These are phyloP conservation scores for Dicyrtoma fusca DNA, from an alignment of 2,888 invertebrate species.

Conservation along the genomic window DNA sequence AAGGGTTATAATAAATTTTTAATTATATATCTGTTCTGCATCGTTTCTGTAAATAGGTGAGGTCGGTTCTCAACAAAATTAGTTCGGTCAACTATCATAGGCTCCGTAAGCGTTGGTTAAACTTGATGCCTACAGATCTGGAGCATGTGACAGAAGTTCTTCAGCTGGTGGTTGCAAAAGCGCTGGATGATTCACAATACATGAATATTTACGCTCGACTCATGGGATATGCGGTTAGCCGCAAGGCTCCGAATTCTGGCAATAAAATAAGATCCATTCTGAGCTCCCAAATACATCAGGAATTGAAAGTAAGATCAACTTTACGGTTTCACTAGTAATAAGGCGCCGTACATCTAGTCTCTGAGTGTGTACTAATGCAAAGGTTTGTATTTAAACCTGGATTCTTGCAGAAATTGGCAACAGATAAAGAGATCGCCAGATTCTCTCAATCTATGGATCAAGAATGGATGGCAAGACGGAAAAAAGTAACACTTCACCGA, in stretches of 20 bases:
- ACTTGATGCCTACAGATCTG: constrained; percentile 45
- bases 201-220: constrained; percentile 54
- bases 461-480: constrained; percentile 50
- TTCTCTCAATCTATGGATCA: constrained; percentile 46
- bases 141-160: constrained; percentile 50
- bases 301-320: constrained; percentile 37
- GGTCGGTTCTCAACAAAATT: constrained; percentile 56
- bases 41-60: constrained; percentile 43
- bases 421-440: constrained; percentile 53
- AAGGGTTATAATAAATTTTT: not conserved
- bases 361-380: not conserved
- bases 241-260: constrained; percentile 42
- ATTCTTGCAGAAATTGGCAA: constrained; percentile 45
- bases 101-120: constrained; percentile 51
- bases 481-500: constrained; percentile 53
- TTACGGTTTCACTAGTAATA: not conserved
- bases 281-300: constrained; percentile 51
- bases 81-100: constrained; percentile 53
- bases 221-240: constrained; percentile 46
- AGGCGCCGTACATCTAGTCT: no score
- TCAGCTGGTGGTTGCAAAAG: constrained; percentile 51
- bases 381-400: not conserved
- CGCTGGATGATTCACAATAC: constrained; percentile 53
- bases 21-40: constrained; percentile 10
- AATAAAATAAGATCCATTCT: constrained; percentile 46